phyloP scores from a whole-genome alignment of 2,888 invertebrate genomes.

The Venusia cambrica region DNA sequence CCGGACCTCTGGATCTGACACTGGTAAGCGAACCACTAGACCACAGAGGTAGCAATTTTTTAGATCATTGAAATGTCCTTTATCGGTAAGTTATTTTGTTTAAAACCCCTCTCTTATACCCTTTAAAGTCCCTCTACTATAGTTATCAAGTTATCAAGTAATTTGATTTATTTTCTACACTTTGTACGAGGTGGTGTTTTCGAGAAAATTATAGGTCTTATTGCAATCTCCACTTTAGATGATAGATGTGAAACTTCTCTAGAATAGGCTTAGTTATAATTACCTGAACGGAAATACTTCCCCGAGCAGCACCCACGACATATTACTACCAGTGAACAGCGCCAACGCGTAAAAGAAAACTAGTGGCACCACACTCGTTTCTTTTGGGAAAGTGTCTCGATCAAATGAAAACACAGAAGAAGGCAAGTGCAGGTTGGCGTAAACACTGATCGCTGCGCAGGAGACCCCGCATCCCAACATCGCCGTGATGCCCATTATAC shows the following conservation, averaged over 20 bases:
- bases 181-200: too few relatives aligned
- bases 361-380: slow-evolving; percentile 54
- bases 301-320: slow-evolving; percentile 78
- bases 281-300: slow-evolving; percentile 80
- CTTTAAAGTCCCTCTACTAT: too few relatives aligned
- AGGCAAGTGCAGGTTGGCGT: slow-evolving; percentile 52
- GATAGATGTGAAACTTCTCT: not conserved
- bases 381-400: slow-evolving; percentile 49
- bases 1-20: too few relatives aligned
- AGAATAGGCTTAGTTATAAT: not conserved
- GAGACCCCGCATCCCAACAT: slow-evolving; percentile 56
- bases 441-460: slow-evolving; percentile 58
- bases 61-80: too few relatives aligned
- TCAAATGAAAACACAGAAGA: slow-evolving; percentile 61
- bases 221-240: too few relatives aligned
- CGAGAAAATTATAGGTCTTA: too few relatives aligned
- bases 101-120: too few relatives aligned
- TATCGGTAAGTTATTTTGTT: too few relatives aligned
- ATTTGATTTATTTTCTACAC: too few relatives aligned
- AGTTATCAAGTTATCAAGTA: too few relatives aligned
- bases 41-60: too few relatives aligned
- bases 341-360: slow-evolving; percentile 55
- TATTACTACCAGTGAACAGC: slow-evolving; percentile 55
- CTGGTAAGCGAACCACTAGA: too few relatives aligned
- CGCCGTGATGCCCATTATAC: slow-evolving; percentile 60